Evolutionary conservation across 2,797 vertebrate species (phyloP).

Genomic region (Podarcis lilfordi): DNA sequence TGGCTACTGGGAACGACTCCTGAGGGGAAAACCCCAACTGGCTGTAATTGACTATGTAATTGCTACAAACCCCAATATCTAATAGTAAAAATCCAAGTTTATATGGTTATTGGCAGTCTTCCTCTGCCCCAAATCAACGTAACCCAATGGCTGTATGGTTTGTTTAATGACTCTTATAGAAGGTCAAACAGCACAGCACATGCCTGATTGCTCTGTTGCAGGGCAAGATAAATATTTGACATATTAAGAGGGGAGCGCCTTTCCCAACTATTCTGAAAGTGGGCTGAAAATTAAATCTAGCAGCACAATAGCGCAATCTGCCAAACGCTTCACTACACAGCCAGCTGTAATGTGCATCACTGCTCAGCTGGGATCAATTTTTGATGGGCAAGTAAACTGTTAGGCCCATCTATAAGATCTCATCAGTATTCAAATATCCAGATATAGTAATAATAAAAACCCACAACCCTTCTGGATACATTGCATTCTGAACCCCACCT

Average conservation of each 20-base stretch:
- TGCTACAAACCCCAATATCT: background rate
- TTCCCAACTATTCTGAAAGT: background rate
- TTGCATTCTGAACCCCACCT: background rate
- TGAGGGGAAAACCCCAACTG: background rate
- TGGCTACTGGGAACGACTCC: background rate
- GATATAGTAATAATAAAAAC: background rate
- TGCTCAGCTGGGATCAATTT: background rate
- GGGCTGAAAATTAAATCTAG: slow-evolving; percentile 7
- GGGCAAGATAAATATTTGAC: background rate
- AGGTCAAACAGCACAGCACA: background rate
- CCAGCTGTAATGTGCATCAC: background rate
- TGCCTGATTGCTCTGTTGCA: background rate
- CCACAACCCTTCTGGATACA: background rate
- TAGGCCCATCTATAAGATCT: background rate
- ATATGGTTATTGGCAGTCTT: background rate
- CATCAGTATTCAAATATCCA: background rate
- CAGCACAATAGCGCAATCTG: background rate
- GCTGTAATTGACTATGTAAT: background rate
- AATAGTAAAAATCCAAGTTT: background rate
- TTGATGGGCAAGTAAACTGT: background rate
- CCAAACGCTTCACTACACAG: background rate
- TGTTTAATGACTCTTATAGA: background rate
- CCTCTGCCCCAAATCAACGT: background rate
- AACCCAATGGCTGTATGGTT: background rate
- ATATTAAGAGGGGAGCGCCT: background rate